These are phyloP conservation scores for Cyprinodon variegatus DNA, from an alignment of 2,113 vertebrate genomes.

Conservation along the genomic window DNA sequence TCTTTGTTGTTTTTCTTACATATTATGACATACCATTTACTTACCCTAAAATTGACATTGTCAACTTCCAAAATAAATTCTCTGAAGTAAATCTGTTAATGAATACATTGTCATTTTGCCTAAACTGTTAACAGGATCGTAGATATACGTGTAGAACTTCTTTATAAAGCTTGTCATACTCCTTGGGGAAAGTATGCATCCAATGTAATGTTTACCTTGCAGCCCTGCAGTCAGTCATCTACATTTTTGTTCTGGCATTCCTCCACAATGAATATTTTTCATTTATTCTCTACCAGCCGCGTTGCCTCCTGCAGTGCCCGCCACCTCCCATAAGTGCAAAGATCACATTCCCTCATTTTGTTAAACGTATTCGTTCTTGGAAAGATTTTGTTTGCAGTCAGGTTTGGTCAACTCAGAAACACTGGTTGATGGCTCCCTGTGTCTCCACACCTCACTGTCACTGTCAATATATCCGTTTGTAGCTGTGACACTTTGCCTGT, in stretches of 20 bases:
- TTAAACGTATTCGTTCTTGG: conserved; percentile 32
- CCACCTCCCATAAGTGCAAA: conserved; percentile 40
- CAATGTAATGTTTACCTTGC: conserved; percentile 5
- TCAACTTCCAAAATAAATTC: not conserved
- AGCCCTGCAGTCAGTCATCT: conserved; percentile 35
- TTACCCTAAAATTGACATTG: not conserved
- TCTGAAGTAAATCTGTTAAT: not conserved
- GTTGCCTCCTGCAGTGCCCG: conserved; percentile 24
- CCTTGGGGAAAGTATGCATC: not conserved
- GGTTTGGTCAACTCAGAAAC: conserved; percentile 18
- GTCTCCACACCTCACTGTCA: not conserved
- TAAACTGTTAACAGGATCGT: not conserved
- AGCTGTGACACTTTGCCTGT: not conserved
- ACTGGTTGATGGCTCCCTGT: conserved; percentile 12
- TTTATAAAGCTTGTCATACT: not conserved
- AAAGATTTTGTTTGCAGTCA: conserved; percentile 17
- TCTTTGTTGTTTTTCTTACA: too few species aligned
- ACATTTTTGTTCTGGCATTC: conserved; percentile 22
- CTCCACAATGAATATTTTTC: conserved; percentile 16
- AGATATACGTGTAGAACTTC: not conserved
- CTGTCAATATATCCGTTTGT: not conserved
- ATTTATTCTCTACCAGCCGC: not conserved
- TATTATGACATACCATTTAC: too few species aligned
- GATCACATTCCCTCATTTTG: conserved; percentile 28
- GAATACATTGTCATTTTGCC: not conserved